Conservation (phyloP, 37 sponge, comb jelly and placozoan genomes). For the Chondrosia reniformis region DNA sequence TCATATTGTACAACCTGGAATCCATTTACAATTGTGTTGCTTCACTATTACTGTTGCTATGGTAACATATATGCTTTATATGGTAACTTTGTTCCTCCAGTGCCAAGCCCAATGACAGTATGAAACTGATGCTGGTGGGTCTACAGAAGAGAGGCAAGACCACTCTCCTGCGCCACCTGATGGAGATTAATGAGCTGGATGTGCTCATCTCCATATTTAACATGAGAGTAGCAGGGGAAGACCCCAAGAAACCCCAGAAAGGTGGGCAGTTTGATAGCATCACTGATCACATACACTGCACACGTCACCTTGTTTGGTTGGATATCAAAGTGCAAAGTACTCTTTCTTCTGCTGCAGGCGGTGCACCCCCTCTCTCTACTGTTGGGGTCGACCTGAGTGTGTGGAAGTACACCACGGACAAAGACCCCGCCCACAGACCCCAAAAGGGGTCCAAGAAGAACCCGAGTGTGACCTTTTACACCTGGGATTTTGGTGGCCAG, state of each 20-base stretch:
- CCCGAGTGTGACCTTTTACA: slow-evolving; percentile 78
- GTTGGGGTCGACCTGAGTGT: slow-evolving; percentile 88
- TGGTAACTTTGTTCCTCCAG: slow-evolving; percentile 22
- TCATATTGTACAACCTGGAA: background rate
- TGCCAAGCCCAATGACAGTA: slow-evolving; percentile 74
- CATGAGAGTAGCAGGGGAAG: slow-evolving; percentile 5
- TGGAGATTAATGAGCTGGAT: slow-evolving; percentile 51
- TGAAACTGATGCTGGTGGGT: slow-evolving; percentile 94
- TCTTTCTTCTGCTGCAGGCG: background rate
- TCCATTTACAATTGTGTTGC: background rate
- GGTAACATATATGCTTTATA: background rate
- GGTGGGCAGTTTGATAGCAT: background rate
- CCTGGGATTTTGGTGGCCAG: slow-evolving; percentile 96
- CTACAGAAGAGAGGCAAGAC: slow-evolving; percentile 86
- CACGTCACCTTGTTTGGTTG: background rate
- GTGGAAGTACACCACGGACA: slow-evolving; percentile 84
- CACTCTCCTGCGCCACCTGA: slow-evolving; percentile 66
- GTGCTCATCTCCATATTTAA: slow-evolving; percentile 46
- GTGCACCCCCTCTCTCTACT: slow-evolving; percentile 69
- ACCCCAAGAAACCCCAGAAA: background rate
- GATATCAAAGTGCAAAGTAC: background rate
- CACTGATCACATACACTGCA: background rate
- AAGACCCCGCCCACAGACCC: slow-evolving; percentile 31
- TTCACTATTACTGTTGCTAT: background rate
- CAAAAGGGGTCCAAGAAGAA: slow-evolving; percentile 24